These are phyloP conservation scores for Sylvicola fuscatus DNA, from an alignment of 2,888 invertebrate species.

Conservation along the genomic window DNA sequence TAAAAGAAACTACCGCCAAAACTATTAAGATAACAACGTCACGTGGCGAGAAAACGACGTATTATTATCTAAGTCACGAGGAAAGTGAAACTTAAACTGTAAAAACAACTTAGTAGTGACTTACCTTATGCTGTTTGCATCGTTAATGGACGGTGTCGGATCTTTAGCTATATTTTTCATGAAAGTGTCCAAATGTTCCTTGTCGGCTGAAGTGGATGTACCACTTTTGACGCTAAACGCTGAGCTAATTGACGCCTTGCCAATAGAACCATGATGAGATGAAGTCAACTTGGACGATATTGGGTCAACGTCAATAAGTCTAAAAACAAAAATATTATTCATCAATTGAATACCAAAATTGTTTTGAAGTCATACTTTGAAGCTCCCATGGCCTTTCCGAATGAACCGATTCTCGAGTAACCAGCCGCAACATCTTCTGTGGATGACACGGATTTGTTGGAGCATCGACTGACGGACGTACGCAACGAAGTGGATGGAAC, in stretches of 20 bases:
- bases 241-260: conserved; percentile 26
- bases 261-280: conserved; percentile 24
- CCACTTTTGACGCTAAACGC: conserved; percentile 26
- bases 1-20: too few species aligned
- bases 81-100: conserved; percentile 31
- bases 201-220: conserved; percentile 15
- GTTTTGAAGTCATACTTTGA: conserved; percentile 20
- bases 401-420: conserved; percentile 21
- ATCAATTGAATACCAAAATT: too few species aligned
- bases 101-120: conserved; percentile 17
- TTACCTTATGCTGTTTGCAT: conserved; percentile 30
- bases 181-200: conserved; percentile 38
- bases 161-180: conserved; percentile 58
- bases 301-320: conserved; percentile 23
- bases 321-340: too few species aligned
- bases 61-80: too few species aligned
- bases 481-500: conserved; percentile 4
- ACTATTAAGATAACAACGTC: too few species aligned
- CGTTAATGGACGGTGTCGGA: conserved; percentile 34
- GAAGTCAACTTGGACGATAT: conserved; percentile 19
- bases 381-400: conserved; percentile 28
- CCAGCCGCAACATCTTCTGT: conserved; percentile 19
- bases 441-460: conserved; percentile 24
- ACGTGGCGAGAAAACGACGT: too few species aligned
- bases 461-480: conserved; percentile 21